Conservation (phyloP, 2,797 vertebrate genomes). For the Masticophis lateralis region DNA sequence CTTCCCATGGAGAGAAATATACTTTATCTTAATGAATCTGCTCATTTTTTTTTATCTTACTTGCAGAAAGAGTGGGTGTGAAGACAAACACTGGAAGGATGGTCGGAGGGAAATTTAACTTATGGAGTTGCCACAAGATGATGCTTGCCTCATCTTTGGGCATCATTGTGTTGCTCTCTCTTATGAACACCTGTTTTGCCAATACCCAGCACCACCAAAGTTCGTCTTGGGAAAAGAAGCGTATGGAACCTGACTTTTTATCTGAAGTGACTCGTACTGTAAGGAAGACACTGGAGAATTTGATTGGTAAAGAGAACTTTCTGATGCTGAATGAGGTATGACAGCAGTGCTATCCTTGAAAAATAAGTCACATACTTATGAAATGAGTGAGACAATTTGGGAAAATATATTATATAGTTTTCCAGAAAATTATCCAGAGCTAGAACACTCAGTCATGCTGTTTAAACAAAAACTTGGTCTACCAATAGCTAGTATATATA, state of each 20-base stretch:
- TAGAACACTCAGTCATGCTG: neutral
- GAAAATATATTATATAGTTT: neutral
- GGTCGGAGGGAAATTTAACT: neutral
- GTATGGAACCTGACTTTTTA: conserved; percentile 27
- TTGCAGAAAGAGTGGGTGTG: neutral
- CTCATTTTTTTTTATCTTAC: neutral
- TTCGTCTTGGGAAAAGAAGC: fast-evolving
- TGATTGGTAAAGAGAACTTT: conserved; percentile 58
- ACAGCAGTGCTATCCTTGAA: neutral
- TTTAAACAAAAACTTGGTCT: neutral
- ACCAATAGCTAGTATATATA: neutral
- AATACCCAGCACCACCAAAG: neutral
- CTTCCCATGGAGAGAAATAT: neutral
- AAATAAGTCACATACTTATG: neutral
- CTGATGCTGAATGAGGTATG: conserved; percentile 61
- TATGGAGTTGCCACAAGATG: neutral
- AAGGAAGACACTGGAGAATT: conserved; percentile 51
- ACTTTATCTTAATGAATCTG: neutral
- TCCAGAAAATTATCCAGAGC: neutral
- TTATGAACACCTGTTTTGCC: fast-evolving
- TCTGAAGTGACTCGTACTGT: conserved; percentile 42
- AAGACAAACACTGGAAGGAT: neutral
- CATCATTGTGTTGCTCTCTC: neutral
- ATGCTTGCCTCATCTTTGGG: fast-evolving
- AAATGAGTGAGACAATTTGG: neutral